Base-by-base conservation (phyloP, 2,797 vertebrate species). In the Columba guinea region DNA sequence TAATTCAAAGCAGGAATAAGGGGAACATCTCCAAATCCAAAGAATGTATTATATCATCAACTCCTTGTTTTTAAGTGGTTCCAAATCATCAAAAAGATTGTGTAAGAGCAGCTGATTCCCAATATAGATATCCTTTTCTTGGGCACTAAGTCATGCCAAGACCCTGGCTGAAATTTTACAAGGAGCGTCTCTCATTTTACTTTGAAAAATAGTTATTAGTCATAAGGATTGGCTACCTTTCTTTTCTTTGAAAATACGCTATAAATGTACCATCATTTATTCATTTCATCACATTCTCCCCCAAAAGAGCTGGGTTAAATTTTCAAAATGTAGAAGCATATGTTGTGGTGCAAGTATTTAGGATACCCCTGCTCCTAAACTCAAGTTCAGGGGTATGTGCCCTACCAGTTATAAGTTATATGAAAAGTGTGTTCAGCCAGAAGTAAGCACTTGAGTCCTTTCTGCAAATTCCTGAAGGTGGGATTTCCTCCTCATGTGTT, bases 41-140 rank as follows among this genome's bases (percentile, higher is more conserved):
- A 84, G 93, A 95, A 95, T 89, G 83, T 32, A 89, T 84, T 81
- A 83, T 95, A 84, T 65, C 86, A 93, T 78, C 93, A 89, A 71
- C 53, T 70, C 44, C 79, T 80, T 74, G 82, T 84, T 94, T 92
- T 94, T 68, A 92, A 96, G 95, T 96, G 87, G 62, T 95, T 96
- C 96, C 94, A 97, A 97, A 75, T 74, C 62, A 82, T 93, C 92
- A 86, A 62, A 69, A 89, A 83, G 49, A 76, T 94, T 96, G 88
- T 70, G 90, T 90, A 96, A 93, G 90, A 96, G 91, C 92, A 71
- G 73, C 69, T 88, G 91, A 91, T 92, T 97, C 96, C 94, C 92
- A 97, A 96, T 96, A 96, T 96, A 96, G 95, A 96, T 89, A 81
- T 96, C 82, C 94, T 96, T 96, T 95, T 93, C 89, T 95, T 94